Conservation (phyloP, 2,113 vertebrate species). For the Ptychochromis oligacanthus region DNA sequence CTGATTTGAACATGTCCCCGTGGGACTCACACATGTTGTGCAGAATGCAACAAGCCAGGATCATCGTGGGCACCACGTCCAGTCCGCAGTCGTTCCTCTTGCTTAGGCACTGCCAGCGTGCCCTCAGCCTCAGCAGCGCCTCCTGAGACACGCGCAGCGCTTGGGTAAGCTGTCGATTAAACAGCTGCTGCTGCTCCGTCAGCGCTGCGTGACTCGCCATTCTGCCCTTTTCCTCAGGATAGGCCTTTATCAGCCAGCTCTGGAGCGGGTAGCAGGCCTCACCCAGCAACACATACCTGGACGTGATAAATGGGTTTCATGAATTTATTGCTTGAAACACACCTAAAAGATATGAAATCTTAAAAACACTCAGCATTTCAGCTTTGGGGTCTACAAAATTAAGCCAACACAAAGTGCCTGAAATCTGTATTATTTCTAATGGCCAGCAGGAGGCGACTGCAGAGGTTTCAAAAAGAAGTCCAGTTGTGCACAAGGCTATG, state of each 20-base stretch:
- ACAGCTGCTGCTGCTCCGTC: conserved; percentile 53
- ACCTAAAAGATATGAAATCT: not conserved
- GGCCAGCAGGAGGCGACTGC: not conserved
- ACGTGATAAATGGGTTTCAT: conserved; percentile 14
- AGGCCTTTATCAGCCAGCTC: conserved; percentile 80
- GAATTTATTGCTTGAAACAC: not conserved
- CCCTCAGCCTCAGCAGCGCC: conserved; percentile 74
- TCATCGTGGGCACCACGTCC: conserved; percentile 77
- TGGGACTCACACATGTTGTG: conserved; percentile 82
- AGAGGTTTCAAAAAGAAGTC: not conserved
- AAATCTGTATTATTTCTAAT: not conserved
- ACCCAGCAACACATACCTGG: conserved; percentile 76
- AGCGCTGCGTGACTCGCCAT: not conserved
- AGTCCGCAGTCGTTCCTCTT: conserved; percentile 80
- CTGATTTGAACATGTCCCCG: conserved; percentile 67
- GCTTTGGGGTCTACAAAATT: not conserved
- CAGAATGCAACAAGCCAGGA: conserved; percentile 78
- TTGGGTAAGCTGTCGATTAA: conserved; percentile 67
- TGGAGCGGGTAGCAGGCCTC: conserved; percentile 79
- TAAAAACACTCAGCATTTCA: not conserved
- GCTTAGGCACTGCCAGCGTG: conserved; percentile 79
- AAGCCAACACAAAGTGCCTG: too few species aligned
- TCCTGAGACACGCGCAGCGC: conserved; percentile 56
- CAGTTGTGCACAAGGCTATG: not conserved
- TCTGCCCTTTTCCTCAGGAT: conserved; percentile 50